Evolutionary conservation across 2,113 vertebrate species (phyloP), one percentile per base, ranked within the genome.

Genomic region (Thalassarche chlororhynchos): DNA sequence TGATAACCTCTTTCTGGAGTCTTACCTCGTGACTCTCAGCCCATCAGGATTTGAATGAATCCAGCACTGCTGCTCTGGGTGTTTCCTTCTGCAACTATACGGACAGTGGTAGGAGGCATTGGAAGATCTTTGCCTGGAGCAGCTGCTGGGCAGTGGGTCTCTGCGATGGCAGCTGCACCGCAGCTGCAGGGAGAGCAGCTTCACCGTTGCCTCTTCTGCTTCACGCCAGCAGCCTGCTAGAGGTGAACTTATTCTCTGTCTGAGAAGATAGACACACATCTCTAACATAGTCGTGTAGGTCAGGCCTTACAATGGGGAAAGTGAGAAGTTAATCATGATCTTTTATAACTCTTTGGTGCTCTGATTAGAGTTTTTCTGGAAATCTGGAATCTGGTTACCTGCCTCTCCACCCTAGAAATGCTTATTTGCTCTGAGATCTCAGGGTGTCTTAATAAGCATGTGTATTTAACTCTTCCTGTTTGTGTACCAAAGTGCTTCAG

Each of bases 151-250:
- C 52, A 25, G 36, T 29, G 34, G 6, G 12, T 46, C 4, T 54
- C 29, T 17, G 16, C 2, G 2, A 34, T 15, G 38, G 26, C 52
- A 80, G 34, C 29, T 0, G 1, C 17, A 19, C 14, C 2, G 1
- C 49, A 42, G 54, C 18, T 46, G 58, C 38, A 36, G 29, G 28
- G 28, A 58, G 11, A 83, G 12, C 29, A 57, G 24, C 28, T 46
- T 71, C 46, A n/a, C 13, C 3, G 0, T 34, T 82, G 5, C 32
- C 9, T 34, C 16, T 10, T 42, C 36, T 55, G 12, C 69, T 69
- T 69, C 21, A 12, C n/a, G 62, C 40, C 18, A 1, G 1, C 40
- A 72, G 52, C 8, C n/a, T 47, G 21, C 60, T 42, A 17, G n/a
- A 42, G 17, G 13, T 60, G 46, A 49, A 42, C 12, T 60, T 60